Evolutionary conservation across 2,113 vertebrate genomes (phyloP).

Genomic region (Petrocephalus zakoni): DNA sequence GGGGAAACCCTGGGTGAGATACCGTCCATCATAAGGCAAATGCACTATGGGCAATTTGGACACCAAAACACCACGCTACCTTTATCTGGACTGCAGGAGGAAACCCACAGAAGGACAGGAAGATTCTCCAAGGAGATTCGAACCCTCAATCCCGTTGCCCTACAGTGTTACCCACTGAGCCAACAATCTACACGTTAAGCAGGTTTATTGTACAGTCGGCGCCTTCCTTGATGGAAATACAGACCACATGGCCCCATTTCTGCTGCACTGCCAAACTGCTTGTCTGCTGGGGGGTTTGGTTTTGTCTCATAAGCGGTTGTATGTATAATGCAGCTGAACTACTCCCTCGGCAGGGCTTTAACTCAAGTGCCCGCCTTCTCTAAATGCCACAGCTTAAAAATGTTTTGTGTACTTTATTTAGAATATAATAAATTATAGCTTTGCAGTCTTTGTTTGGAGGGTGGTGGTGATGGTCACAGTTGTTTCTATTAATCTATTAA

Average conservation of each 20-base stretch:
- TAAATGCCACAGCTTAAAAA: background rate
- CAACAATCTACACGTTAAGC: background rate
- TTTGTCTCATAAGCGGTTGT: background rate
- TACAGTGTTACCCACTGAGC: background rate
- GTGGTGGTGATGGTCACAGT: background rate
- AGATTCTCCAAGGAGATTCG: background rate
- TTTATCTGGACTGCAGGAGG: background rate
- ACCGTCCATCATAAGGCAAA: background rate
- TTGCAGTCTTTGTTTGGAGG: background rate
- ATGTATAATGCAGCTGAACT: background rate
- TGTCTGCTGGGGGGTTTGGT: background rate
- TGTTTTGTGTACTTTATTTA: background rate
- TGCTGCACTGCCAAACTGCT: background rate
- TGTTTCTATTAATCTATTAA: background rate
- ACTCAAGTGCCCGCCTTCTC: background rate
- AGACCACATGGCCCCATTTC: background rate
- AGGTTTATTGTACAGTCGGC: background rate
- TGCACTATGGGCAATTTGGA: background rate
- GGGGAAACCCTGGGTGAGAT: background rate
- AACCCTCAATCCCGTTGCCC: background rate
- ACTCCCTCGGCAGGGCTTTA: background rate
- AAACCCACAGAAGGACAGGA: background rate
- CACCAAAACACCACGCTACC: background rate
- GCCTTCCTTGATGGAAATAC: background rate
- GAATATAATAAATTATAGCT: background rate